Evolutionary conservation across 2,888 invertebrate genomes (phyloP), one percentile per base, ranked within the genome.

Genomic region (Esperia sulphurella): DNA sequence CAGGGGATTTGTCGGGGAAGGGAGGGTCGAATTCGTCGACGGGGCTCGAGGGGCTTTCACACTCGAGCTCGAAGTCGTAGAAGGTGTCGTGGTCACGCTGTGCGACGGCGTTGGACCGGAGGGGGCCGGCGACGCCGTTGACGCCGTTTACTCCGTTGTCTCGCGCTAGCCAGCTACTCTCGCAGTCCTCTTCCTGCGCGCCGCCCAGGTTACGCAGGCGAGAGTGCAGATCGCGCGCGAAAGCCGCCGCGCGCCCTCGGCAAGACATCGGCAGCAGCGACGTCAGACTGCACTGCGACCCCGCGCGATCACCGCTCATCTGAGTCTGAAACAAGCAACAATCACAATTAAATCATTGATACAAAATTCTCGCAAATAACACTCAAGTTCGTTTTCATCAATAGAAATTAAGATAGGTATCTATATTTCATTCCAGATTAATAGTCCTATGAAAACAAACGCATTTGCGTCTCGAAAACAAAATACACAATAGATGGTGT

Each of bases 241-340:
- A 95, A 50, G 95, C 94, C 74, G 95, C 95, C 49, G 95, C 95
- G 48, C 94, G 92, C 51, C 94, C 94, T 51, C 95, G 92, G 77
- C 95, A 96, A 79, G 94, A 95, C 92, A 94, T 94, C 72, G 94
- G 93, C 84, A 94, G 85, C 61, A 94, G 86, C 60, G 94, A 92
- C 68, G 92, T 91, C 68, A 94, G 86, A 68, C 93, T 92, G 83
- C 94, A 93, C 90, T 92, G 92, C 63, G 86, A 73, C 53, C 81
- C 84, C 70, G 88, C 84, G 78, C 86, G 91, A 79, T 88, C 86
- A 64, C 88, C 85, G 78, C 76, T 90, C 88, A 87, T 90, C 87
- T 88, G 89, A 83, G 84, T 86, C 90, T 90, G 89, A 86, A 89
- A 50, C 37, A 56, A 65, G 30, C 38, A 43, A 10, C 39, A 7